Evolutionary conservation across 1,140 invertebrate genomes (phyloP).

Genomic region (Achroia grisella): DNA sequence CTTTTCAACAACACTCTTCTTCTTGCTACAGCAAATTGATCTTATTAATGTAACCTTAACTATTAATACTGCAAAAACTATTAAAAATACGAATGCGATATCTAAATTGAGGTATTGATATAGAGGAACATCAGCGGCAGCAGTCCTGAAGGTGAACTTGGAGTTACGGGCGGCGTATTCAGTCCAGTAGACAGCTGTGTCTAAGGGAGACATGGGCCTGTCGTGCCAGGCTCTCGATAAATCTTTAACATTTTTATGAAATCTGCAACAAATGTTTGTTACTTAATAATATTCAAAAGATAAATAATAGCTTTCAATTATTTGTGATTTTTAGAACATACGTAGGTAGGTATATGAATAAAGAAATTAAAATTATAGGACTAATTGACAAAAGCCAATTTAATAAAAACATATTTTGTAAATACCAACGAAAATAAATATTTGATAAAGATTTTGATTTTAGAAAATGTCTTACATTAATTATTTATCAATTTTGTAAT

Average conservation of each 20-base stretch:
- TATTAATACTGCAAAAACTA: neutral
- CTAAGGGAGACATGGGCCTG: conserved; percentile 65
- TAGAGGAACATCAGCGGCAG: conserved; percentile 73
- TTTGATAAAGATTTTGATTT: too few species aligned
- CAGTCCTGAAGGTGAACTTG: conserved; percentile 73
- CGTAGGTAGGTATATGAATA: too few species aligned
- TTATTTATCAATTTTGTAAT: too few species aligned
- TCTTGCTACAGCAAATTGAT: neutral
- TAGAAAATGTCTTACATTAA: too few species aligned
- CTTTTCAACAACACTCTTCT: neutral
- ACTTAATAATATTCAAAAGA: too few species aligned
- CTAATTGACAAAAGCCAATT: too few species aligned
- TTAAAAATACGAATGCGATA: conserved; percentile 49
- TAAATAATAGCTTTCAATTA: too few species aligned
- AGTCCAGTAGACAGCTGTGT: conserved; percentile 77
- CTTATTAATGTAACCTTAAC: neutral
- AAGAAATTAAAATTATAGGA: too few species aligned
- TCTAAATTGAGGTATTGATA: conserved; percentile 79
- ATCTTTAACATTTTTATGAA: conserved; percentile 46
- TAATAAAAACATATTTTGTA: too few species aligned
- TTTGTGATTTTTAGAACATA: too few species aligned
- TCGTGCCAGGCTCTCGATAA: conserved; percentile 72
- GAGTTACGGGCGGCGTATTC: conserved; percentile 77
- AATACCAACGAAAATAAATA: too few species aligned
- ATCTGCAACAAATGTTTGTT: conserved; percentile 47